Base-by-base conservation (phyloP, 2,113 vertebrate genomes). In the Bettongia penicillata region DNA sequence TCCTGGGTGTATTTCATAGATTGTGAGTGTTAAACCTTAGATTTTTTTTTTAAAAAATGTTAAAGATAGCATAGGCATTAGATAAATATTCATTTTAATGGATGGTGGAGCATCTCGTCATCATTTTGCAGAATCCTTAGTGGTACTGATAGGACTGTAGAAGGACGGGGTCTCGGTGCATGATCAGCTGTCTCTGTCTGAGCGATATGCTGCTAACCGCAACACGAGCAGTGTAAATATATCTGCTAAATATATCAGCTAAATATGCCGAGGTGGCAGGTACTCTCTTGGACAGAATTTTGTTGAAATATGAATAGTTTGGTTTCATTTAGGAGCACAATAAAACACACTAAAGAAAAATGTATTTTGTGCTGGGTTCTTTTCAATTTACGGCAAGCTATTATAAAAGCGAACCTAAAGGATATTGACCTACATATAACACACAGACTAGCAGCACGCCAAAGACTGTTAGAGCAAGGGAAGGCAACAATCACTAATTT, bases 231-330 rank as follows among this genome's bases (percentile, higher is more conserved):
- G 98, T 93, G 98, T 98, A 98, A 98, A 98, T 98, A 96, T 95
- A 97, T 95, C 97, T 95, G 98, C 98, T 99, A 98, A 99, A 98
- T 98, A 98, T 98, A 99, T 98, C 98, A 98, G 98, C 98, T 98
- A 98, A 84, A 84, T 43, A 43, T 97, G 97, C 98, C 98, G 98
- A 98, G 97, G 97, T 37, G 50, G 98, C 98, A 99, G 98, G 97
- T 98, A 98, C 98, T 98, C 91, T 97, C 96, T 98, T 97, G 95
- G 92, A 96, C 89, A 91, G 97, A 97, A 96, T 97, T 97, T 96
- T 96, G 95, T 98, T 97, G 96, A 97, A 97, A 97, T 97, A 98
- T 93, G 98, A 98, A 98, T 97, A 97, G 94, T 98, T 98, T 97
- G 97, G 96, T 97, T 97, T 94, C 94, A 97, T 95, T 98, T 96